A percentile compares a stretch with the other conserved stretches of the same genome.
Evolutionary conservation across 1,140 invertebrate genomes (phyloP).

Genomic region (Antheraea mylitta): DNA sequence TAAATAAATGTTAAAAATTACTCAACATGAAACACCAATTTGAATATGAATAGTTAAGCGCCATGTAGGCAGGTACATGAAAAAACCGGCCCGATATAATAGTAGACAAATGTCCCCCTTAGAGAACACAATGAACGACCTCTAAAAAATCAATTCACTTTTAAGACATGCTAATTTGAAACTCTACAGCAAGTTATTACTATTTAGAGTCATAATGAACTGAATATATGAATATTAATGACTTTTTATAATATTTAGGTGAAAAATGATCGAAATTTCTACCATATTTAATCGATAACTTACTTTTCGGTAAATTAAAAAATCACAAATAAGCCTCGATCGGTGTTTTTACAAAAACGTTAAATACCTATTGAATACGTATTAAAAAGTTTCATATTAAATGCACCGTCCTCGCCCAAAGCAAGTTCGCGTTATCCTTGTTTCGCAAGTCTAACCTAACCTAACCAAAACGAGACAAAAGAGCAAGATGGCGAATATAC

Average conservation of each 20-base stretch:
- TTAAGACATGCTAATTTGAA: conserved; percentile 71
- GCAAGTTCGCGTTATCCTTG: too few species aligned
- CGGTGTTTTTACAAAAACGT: too few species aligned
- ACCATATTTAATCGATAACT: too few species aligned
- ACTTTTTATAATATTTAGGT: conserved; percentile 13
- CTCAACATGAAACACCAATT: conserved; percentile 67
- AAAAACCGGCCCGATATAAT: conserved; percentile 75
- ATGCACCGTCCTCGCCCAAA: too few species aligned
- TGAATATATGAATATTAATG: conserved; percentile 41
- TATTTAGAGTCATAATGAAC: conserved; percentile 34
- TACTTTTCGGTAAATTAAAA: too few species aligned
- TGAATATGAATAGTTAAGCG: conserved; percentile 77
- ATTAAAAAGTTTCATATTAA: too few species aligned
- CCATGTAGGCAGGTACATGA: conserved; percentile 74
- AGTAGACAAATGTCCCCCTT: conserved; percentile 69
- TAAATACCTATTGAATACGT: too few species aligned
- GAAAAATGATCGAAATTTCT: background rate
- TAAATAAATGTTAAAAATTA: conserved; percentile 71
- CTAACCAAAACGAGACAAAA: too few species aligned
- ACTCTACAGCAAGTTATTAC: conserved; percentile 47
- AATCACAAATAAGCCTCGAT: too few species aligned
- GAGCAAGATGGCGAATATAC: too few species aligned
- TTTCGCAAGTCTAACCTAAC: too few species aligned
- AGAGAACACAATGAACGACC: conserved; percentile 64
- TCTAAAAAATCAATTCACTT: conserved; percentile 59